These are phyloP conservation scores for Enteromius thamalakanensis DNA, from an alignment of 2,797 vertebrate species.

Conservation along the genomic window DNA sequence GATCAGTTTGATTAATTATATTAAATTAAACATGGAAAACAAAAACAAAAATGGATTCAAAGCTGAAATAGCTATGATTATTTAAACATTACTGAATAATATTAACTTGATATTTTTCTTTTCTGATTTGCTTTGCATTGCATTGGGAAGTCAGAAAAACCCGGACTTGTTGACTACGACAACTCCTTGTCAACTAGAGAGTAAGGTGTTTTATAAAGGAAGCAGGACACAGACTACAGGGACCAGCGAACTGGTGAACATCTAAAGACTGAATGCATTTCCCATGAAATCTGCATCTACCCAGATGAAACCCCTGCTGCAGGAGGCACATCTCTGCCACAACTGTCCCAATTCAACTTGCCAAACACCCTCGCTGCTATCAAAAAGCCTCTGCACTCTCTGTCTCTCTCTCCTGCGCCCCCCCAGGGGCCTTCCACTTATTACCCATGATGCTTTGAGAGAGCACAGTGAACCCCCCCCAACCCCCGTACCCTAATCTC, in stretches of 20 bases:
- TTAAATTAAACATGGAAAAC: background rate
- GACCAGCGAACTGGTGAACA: conserved; percentile 27
- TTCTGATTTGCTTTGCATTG: background rate
- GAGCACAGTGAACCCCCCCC: conserved; percentile 29
- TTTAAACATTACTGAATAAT: background rate
- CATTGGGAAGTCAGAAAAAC: background rate
- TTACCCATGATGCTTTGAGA: conserved; percentile 58
- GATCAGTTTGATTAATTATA: background rate
- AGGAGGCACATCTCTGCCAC: conserved; percentile 33
- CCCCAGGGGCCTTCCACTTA: conserved; percentile 49
- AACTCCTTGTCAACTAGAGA: background rate
- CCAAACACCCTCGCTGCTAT: conserved; percentile 40
- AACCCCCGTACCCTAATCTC: conserved; percentile 56
- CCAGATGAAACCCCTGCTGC: background rate
- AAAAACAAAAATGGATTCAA: background rate
- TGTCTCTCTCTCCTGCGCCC: conserved; percentile 21
- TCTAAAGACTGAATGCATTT: conserved; percentile 36
- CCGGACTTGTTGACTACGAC: background rate
- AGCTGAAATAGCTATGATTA: background rate
- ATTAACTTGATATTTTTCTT: background rate
- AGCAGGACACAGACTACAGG: conserved; percentile 25
- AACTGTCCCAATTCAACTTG: conserved; percentile 44
- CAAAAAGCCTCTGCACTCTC: conserved; percentile 38
- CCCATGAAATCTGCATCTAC: conserved; percentile 27
- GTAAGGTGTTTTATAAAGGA: conserved; percentile 8